These are phyloP conservation scores for Cremastobaeus sp. DNA, from an alignment of 2,888 invertebrate species.

Conservation along the genomic window DNA sequence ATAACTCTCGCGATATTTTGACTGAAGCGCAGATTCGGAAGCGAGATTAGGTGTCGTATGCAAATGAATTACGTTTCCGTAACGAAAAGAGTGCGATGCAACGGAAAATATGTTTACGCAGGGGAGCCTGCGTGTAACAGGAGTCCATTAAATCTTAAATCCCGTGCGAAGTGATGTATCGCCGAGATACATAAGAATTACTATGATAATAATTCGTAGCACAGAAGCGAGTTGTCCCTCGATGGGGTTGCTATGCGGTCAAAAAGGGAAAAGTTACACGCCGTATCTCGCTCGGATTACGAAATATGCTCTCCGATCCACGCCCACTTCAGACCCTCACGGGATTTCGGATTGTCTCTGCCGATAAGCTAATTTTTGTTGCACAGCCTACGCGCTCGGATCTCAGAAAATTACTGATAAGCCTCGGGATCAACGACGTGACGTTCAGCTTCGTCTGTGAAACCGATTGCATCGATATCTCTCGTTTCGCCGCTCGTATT, in stretches of 20 bases:
- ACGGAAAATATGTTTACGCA: conserved; percentile 42
- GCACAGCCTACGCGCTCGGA: conserved; percentile 45
- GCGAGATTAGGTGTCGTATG: conserved; percentile 1
- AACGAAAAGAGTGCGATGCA: conserved; percentile 24
- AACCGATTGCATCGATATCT: conserved; percentile 52
- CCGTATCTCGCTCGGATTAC: conserved; percentile 74
- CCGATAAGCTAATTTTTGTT: conserved; percentile 63
- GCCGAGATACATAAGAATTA: conserved; percentile 74
- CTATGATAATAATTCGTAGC: conserved; percentile 72
- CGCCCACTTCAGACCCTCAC: conserved; percentile 68
- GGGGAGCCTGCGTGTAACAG: conserved; percentile 47
- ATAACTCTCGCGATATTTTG: too few species aligned
- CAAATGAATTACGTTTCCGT: conserved; percentile 9
- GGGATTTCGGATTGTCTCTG: conserved; percentile 57
- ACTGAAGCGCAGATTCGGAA: background rate
- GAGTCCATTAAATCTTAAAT: conserved; percentile 77
- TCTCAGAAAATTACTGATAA: conserved; percentile 59
- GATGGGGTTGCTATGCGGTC: conserved; percentile 68
- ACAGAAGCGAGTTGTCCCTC: conserved; percentile 61
- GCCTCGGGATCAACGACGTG: conserved; percentile 51
- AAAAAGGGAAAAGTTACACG: conserved; percentile 62
- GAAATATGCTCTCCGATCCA: conserved; percentile 76
- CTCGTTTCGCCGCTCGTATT: conserved; percentile 26
- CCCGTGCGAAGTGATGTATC: conserved; percentile 78
- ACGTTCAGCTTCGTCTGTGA: conserved; percentile 45